Evolutionary conservation across 2,797 vertebrate genomes (phyloP).

Genomic region (Enteromius afrohamiltoni): DNA sequence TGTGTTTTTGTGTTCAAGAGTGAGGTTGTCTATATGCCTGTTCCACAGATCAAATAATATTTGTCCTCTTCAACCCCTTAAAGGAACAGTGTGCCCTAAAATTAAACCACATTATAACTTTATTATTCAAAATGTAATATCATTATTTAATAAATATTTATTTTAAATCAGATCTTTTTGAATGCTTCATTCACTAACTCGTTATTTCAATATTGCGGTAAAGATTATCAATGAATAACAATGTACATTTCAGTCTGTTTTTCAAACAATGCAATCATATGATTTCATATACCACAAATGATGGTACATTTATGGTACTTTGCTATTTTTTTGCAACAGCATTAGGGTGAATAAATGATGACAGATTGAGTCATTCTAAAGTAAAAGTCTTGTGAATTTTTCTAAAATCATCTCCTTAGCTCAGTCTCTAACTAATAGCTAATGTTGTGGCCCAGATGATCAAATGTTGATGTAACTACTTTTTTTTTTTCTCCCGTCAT

Average conservation of each 20-base stretch:
- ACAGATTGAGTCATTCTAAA: not conserved
- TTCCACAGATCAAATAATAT: constrained; percentile 2
- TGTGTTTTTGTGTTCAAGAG: constrained; percentile 16
- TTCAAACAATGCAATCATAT: not conserved
- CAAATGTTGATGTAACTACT: constrained; percentile 39
- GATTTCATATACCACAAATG: not conserved
- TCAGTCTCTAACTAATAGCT: constrained; percentile 54
- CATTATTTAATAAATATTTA: not conserved
- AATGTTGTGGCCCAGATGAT: constrained; percentile 49
- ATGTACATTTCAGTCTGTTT: not conserved
- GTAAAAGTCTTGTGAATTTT: not conserved
- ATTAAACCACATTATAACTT: not conserved
- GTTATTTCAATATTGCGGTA: not conserved
- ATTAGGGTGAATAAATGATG: not conserved
- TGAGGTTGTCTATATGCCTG: not conserved
- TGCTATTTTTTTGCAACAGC: not conserved
- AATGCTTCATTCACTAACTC: not conserved
- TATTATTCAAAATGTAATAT: no score
- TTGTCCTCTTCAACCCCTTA: not conserved
- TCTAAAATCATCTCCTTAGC: constrained; percentile 4
- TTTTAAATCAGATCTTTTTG: not conserved
- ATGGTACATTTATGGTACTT: not conserved
- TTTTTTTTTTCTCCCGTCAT: constrained; percentile 41
- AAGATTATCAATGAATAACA: not conserved
- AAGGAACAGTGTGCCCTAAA: constrained; percentile 2